Conservation (phyloP, 2,113 vertebrate species). For the Plecturocebus donacophilus region DNA sequence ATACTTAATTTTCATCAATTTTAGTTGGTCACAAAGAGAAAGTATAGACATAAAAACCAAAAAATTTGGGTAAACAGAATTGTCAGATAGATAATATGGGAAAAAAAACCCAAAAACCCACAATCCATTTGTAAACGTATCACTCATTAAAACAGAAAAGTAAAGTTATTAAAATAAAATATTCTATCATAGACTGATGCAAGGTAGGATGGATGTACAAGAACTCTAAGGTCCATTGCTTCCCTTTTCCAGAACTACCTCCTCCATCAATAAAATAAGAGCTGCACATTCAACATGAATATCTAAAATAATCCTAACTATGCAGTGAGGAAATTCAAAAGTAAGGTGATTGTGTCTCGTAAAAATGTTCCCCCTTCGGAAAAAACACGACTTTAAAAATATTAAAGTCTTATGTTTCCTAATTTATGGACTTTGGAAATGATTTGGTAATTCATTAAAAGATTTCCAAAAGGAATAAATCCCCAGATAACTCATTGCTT, state of each 20-base stretch:
- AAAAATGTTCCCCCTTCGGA: background rate
- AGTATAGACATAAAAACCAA: background rate
- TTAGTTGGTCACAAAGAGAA: background rate
- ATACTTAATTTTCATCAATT: background rate
- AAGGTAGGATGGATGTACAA: background rate
- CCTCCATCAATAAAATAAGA: background rate
- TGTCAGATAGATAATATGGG: background rate
- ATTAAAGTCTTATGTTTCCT: background rate
- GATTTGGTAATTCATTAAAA: background rate
- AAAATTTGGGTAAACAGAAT: background rate
- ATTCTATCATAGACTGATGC: background rate
- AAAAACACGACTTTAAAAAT: background rate
- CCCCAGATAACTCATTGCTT: background rate
- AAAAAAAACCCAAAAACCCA: background rate
- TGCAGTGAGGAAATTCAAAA: conserved; percentile 7
- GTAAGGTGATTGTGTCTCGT: background rate
- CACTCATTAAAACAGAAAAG: background rate
- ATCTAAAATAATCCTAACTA: background rate
- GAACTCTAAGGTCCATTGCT: background rate
- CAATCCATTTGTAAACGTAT: background rate
- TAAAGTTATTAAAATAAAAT: background rate
- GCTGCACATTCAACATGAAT: background rate
- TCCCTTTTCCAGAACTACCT: background rate
- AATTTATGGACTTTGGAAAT: background rate
- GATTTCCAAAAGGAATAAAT: background rate